Base-by-base conservation (phyloP, 1,140 invertebrate genomes). In the Daktulosphaira vitifoliae region DNA sequence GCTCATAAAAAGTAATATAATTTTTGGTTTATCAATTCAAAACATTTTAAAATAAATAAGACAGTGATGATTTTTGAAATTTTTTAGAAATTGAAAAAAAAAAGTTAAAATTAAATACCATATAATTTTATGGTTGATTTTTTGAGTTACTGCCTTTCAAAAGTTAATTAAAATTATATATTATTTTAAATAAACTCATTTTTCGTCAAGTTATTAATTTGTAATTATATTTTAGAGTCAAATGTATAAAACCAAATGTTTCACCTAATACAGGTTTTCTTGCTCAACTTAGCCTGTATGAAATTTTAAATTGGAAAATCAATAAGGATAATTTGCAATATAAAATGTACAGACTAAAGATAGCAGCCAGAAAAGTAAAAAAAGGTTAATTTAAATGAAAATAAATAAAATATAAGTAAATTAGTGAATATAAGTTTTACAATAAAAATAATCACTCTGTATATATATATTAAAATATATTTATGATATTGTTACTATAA, bases 321-420 rank as follows among this genome's bases (percentile, higher is more conserved):
- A 85, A 90, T 70, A 81, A 78, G 68, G 82, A 78, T 39, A 83
- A 85, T 71, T 77, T 85, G 20, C 82, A 87, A 66, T 92, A 84
- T 69, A 88, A 87, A 71, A 80, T 87, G 72, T 90, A 87, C 71
- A 79, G 85, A 16, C 74, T 92, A 37, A 83, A 83, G 70, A 78
- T 88, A 67, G 87, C 88, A 38, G 84, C 87, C n/a, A 84, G 89
- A 70, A 84, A 87, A 72, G 80, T 90, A 13, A 82, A 84, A 68
- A 87, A 89, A 79, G 80, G 81, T 82, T 73, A 68, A 26, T 6
- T 44, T n/a, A n/a, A n/a, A n/a, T n/a, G n/a, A n/a, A n/a, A n/a
- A n/a, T n/a, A n/a, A n/a, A n/a, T n/a, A n/a, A n/a, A n/a, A n/a
- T n/a, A n/a, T n/a, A n/a, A n/a, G n/a, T n/a, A n/a, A n/a, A n/a